phyloP scores from a whole-genome alignment of 2,888 invertebrate species.

The Parochlus steinenii region DNA sequence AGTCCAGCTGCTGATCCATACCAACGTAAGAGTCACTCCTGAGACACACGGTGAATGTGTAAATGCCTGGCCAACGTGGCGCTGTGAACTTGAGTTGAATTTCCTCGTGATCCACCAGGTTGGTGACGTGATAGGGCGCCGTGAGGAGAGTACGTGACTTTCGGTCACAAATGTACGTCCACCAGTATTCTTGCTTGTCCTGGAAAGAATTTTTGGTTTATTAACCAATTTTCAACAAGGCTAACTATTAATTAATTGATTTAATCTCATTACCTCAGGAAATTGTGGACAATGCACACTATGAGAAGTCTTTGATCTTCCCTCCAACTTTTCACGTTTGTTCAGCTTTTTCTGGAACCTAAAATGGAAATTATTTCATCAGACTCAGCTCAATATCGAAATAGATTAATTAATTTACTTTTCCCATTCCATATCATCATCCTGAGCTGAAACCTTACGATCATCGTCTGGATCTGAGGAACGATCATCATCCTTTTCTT shows the following conservation, averaged over 20 bases:
- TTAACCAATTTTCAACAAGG: background rate
- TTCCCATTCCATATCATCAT: constrained; percentile 87
- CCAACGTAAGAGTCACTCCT: constrained; percentile 88
- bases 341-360: constrained; percentile 71
- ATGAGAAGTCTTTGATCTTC: constrained; percentile 86
- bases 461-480: constrained; percentile 42
- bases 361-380: too few species aligned
- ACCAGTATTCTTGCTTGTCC: constrained; percentile 98
- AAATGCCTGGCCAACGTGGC: constrained; percentile 82
- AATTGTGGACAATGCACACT: constrained; percentile 95
- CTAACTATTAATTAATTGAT: background rate
- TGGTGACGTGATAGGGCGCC: constrained; percentile 85
- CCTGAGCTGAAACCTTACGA: constrained; percentile 42
- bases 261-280: constrained; percentile 46
- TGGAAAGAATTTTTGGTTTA: constrained; percentile 21
- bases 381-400: background rate
- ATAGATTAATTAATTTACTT: constrained; percentile 27
- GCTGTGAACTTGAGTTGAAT: constrained; percentile 93
- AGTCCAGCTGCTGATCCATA: constrained; percentile 86
- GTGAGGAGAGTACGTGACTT: constrained; percentile 83
- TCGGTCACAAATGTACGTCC: constrained; percentile 95
- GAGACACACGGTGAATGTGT: constrained; percentile 82
- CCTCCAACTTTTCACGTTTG: constrained; percentile 79
- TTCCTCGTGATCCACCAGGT: constrained; percentile 76
- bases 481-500: constrained; percentile 26